Conservation (phyloP, 2,888 invertebrate species). For the Lithophane semibrunnea region DNA sequence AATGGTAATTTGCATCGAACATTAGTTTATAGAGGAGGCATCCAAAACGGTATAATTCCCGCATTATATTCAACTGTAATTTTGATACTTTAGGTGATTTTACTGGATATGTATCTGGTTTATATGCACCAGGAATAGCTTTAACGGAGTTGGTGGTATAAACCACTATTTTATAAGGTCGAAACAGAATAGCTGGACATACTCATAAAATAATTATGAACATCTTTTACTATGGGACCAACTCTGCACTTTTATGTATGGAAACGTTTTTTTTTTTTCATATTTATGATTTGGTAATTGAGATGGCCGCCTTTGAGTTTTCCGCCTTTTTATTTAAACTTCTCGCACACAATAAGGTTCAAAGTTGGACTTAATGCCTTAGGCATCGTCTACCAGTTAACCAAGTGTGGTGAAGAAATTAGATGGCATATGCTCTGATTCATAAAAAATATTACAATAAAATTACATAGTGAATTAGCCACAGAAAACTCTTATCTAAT, state of each 20-base stretch:
- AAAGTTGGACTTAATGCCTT: no score
- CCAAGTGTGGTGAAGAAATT: no score
- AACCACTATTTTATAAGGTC: not conserved
- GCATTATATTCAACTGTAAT: slow-evolving; percentile 68
- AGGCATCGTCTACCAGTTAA: no score
- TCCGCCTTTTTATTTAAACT: no score
- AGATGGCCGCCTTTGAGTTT: not conserved
- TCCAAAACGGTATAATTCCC: slow-evolving; percentile 69
- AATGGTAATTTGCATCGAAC: slow-evolving; percentile 65
- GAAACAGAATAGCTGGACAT: not conserved
- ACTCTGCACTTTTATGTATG: not conserved
- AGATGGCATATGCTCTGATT: no score
- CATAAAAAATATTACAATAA: no score
- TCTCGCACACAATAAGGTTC: no score
- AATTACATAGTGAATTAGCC: no score
- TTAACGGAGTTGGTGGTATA: not conserved
- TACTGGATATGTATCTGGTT: not conserved
- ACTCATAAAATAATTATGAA: no score
- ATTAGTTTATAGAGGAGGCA: slow-evolving; percentile 55
- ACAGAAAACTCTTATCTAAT: not conserved
- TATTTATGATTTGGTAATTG: not conserved
- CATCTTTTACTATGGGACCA: not conserved
- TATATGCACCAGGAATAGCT: not conserved
- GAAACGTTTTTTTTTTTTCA: not conserved
- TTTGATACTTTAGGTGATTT: slow-evolving; percentile 46